phyloP scores from a whole-genome alignment of 2,797 vertebrate species.

The Lacerta agilis region DNA sequence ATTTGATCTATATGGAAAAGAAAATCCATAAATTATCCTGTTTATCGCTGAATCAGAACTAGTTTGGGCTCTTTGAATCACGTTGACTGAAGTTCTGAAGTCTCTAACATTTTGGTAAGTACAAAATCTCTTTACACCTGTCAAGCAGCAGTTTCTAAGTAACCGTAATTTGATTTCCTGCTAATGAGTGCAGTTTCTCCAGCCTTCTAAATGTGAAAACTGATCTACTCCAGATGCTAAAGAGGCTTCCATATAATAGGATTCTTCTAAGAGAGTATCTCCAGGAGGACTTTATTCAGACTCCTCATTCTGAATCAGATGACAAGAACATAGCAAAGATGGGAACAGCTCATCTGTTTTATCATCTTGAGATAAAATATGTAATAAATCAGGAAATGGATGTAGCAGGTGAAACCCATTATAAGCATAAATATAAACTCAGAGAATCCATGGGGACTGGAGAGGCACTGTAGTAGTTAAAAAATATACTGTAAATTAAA shows the following conservation, averaged over 20 bases:
- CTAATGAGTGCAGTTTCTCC: constrained; percentile 44
- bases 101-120: not conserved
- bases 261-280: constrained; percentile 8
- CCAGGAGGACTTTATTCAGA: constrained; percentile 30
- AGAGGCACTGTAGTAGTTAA: constrained; percentile 6
- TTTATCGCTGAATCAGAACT: constrained; percentile 27
- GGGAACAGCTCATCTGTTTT: constrained; percentile 14
- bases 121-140: constrained; percentile 1
- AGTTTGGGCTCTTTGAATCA: constrained; percentile 27
- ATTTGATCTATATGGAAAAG: constrained; percentile 7
- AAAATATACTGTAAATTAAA: constrained; percentile 32
- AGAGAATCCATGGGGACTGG: constrained; percentile 4
- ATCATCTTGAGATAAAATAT: constrained; percentile 40
- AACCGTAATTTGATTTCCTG: constrained; percentile 36
- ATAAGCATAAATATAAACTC: constrained; percentile 25
- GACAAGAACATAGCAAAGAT: constrained; percentile 23
- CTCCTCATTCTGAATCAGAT: constrained; percentile 1
- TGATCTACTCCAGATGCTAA: constrained; percentile 45
- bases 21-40: constrained; percentile 33
- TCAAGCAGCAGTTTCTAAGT: constrained; percentile 41
- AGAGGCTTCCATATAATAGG: constrained; percentile 25
- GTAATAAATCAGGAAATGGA: constrained; percentile 46
- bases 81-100: not conserved
- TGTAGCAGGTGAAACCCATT: constrained; percentile 35
- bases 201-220: constrained; percentile 17